Evolutionary conservation across 2,797 vertebrate genomes (phyloP), one percentile per base, ranked within the genome.

Genomic region (Philypnodon macrostomus): DNA sequence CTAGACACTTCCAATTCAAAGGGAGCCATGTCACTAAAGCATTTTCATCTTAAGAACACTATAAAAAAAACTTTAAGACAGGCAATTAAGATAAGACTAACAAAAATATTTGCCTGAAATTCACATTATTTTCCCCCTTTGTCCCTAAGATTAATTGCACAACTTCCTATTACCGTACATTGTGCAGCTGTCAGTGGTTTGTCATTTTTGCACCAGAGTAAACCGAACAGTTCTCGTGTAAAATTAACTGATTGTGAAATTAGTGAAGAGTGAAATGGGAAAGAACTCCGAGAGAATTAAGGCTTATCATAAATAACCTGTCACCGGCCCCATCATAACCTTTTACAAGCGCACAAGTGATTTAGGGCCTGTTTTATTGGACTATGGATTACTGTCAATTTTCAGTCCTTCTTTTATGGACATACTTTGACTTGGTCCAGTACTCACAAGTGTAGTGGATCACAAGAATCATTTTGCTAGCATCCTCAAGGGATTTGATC

Each of bases 251-350:
- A 44, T 18, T 30, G 26, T 44, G 13, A 44, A 44, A 30, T 44
- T 44, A 44, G 41, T 44, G 41, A 44, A 18, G 41, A 44, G 41
- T 44, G 26, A 44, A 44, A 30, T 30, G 27, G n/a, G 41, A 44
- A 30, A 27, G 41, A 44, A 44, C 26, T 30, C n/a, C n/a, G 31
- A 44, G 26, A 30, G 26, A 44, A 44, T 44, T 44, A 41, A 23
- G 23, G 39, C 39, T 41, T 41, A 44, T 44, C 41, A 44, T 44
- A 44, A 44, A 44, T 44, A 44, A 18, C 41, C 41, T 30, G 41
- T 30, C 26, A n/a, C 26, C 26, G 13, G 26, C 10, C 10, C 24
- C 26, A n/a, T 16, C 41, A 18, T 44, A 44, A 30, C 30, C 15
- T 27, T 27, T 42, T 18, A 44, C 41, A 32, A 15, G 29, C 33